A percentile compares a stretch with the other conserved stretches of the same genome.
phyloP scores from a whole-genome alignment of 2,888 invertebrate species.

The Monoplex corrugatus region DNA sequence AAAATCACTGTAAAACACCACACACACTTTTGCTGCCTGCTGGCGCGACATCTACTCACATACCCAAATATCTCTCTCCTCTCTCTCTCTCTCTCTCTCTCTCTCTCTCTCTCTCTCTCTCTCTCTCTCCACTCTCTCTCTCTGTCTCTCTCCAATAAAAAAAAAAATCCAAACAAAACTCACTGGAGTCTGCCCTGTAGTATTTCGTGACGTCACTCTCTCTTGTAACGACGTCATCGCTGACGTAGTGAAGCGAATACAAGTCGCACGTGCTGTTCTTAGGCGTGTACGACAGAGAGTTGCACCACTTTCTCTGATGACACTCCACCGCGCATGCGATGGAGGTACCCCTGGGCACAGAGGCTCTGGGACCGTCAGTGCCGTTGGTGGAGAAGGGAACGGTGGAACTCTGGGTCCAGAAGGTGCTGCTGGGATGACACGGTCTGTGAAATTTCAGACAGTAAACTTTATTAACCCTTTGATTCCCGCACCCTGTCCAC shows the following conservation, averaged over 20 bases:
- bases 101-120: too few relatives aligned
- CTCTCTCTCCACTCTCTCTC: too few relatives aligned
- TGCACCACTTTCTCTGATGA: neutral
- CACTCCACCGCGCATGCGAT: neutral
- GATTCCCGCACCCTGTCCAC: too few relatives aligned
- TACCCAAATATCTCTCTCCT: too few relatives aligned
- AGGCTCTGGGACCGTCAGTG: neutral
- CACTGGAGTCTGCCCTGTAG: neutral
- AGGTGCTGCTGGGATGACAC: neutral
- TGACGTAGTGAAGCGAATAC: neutral
- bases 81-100: too few relatives aligned
- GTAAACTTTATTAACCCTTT: too few relatives aligned
- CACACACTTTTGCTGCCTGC: too few relatives aligned
- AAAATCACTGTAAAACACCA: too few relatives aligned
- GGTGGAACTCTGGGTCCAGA: neutral
- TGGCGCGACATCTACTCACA: too few relatives aligned
- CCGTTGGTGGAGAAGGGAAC: neutral
- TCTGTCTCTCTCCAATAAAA: too few relatives aligned
- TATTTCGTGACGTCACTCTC: neutral
- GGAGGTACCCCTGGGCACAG: neutral
- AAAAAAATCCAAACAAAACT: neutral
- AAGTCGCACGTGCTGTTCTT: neutral
- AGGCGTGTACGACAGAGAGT: neutral
- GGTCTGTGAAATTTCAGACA: too few relatives aligned
- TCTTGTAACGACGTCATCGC: neutral